Conservation (phyloP, 2,113 vertebrate species). For the Pollimyrus isidori region DNA sequence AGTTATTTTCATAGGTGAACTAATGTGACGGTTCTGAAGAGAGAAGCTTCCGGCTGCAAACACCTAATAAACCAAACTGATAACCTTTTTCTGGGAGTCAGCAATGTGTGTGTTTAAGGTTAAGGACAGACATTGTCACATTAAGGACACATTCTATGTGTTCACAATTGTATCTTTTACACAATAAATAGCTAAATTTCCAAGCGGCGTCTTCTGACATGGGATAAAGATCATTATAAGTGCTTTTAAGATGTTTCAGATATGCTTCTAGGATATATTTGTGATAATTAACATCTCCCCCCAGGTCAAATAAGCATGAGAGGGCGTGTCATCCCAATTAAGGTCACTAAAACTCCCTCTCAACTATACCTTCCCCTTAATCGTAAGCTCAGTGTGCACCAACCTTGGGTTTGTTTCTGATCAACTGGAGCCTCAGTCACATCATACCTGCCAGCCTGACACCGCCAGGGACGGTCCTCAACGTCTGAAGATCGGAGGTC, state of each 20-base stretch:
- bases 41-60: not conserved
- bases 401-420: constrained; percentile 33
- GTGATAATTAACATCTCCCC: not conserved
- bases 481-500: not conserved
- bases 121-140: not conserved
- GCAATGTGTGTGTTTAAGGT: not conserved
- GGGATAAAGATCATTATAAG: not conserved
- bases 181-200: not conserved
- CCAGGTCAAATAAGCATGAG: constrained; percentile 20
- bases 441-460: not conserved
- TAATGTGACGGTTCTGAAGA: not conserved
- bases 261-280: not conserved
- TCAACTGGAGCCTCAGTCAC: constrained; percentile 30
- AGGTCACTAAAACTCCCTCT: constrained; percentile 44
- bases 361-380: constrained; percentile 41
- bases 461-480: not conserved
- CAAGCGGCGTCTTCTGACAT: not conserved
- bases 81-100: not conserved
- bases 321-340: constrained; percentile 46
- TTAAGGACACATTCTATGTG: not conserved
- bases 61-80: not conserved
- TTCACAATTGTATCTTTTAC: not conserved
- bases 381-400: constrained; percentile 43
- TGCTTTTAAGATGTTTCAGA: not conserved
- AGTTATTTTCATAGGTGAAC: not conserved